Conservation (phyloP, 2,888 invertebrate species). For the Torymus tubicola region DNA sequence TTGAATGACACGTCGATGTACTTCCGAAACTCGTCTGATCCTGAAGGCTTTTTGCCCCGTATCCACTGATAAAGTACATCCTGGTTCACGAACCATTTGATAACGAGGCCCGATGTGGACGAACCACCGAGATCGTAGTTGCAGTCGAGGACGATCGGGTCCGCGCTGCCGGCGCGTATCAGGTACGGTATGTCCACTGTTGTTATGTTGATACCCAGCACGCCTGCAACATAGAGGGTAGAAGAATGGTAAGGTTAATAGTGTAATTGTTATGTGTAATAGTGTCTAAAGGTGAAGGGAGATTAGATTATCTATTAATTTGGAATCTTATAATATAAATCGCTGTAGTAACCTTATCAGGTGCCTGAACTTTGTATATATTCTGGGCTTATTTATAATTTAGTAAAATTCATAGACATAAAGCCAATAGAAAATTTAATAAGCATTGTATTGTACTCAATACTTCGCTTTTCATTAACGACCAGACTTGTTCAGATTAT, state of each 20-base stretch:
- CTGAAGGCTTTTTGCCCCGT: conserved; percentile 83
- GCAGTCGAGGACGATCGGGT: conserved; percentile 83
- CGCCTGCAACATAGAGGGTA: conserved; percentile 12
- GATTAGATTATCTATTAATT: too few relatives aligned
- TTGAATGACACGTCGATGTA: conserved; percentile 80
- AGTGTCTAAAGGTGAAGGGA: too few relatives aligned
- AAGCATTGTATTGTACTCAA: too few relatives aligned
- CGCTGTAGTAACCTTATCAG: too few relatives aligned
- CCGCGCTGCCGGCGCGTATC: conserved; percentile 79
- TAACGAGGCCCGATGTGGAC: conserved; percentile 81
- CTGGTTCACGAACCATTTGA: conserved; percentile 86
- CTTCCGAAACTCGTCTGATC: conserved; percentile 76
- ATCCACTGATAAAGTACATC: conserved; percentile 90
- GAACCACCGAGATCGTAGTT: conserved; percentile 82
- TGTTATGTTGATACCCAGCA: conserved; percentile 74
- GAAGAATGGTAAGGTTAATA: neutral
- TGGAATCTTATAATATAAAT: too few relatives aligned
- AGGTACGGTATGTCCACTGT: conserved; percentile 81
- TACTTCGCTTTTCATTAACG: too few relatives aligned
- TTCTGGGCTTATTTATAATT: too few relatives aligned
- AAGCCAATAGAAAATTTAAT: too few relatives aligned
- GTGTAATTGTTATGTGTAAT: too few relatives aligned
- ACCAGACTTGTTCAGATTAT: too few relatives aligned
- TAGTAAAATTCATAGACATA: too few relatives aligned
- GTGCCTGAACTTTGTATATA: too few relatives aligned